Base-by-base conservation (phyloP, 2,888 invertebrate genomes). In the Andricus curvator region DNA sequence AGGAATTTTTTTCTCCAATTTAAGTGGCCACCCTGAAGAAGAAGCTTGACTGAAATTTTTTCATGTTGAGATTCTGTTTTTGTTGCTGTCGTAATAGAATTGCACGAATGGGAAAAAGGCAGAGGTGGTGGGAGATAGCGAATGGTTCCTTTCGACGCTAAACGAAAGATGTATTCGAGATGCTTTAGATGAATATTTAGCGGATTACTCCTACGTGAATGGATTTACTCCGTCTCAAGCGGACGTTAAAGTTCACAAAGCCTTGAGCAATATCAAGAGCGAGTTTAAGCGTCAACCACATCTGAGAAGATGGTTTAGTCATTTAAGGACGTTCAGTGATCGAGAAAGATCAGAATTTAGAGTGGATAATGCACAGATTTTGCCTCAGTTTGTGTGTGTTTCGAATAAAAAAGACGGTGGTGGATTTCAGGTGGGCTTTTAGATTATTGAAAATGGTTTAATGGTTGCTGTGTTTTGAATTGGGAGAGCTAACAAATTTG, bases 291-390 rank as follows among this genome's bases (percentile, higher is more conserved):
- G 80, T 29, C 85, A 84, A 82, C 89, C 91, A 6, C 91, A 94
- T 85, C 86, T 94, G 11, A 79, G 86, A 79, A 91, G 94, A 22
- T 94, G 94, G 94, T 90, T 90, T 79, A 87, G 87, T 48, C 94
- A 94, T 86, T 88, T 94, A 44, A 83, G 85, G 56, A 91, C 91
- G 78, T 93, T 90, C 82, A 88, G 80, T 51, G 78, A 81, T 11
- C 76, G 81, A 20, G 93, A 93, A 84, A 89, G 83, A 81, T 85
- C 84, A 20, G 25, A 11, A 74, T 74, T 74, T 74, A 74, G 74
- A 74, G 51, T 37, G 15, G 84, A 86, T 37, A 81, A 81, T 51
- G 83, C 80, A 60, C 77, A 81, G 25, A 68, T 85, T 51, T 81
- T 82, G 48, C 78, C 80, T 33, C 84, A 79, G 13, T 80, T 80